These are phyloP conservation scores for Halictus rubicundus DNA, from an alignment of 1,140 invertebrate species.

Conservation along the genomic window DNA sequence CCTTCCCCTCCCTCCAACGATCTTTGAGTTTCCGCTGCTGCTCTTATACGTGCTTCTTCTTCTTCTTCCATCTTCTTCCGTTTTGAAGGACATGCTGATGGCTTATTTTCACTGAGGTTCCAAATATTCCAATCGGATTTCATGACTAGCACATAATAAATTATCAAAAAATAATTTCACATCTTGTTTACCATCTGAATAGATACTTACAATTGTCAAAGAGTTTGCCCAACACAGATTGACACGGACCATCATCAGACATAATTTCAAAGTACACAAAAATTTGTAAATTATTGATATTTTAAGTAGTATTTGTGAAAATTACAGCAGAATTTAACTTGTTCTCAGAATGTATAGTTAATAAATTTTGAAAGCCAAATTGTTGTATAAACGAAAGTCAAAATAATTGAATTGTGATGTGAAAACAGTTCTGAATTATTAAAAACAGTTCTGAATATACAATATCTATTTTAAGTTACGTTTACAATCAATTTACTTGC, in stretches of 20 bases:
- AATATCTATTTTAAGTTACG: too few species aligned
- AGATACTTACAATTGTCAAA: slow-evolving; percentile 27
- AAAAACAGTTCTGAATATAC: too few species aligned
- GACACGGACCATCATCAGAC: slow-evolving; percentile 10
- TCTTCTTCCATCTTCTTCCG: slow-evolving; percentile 23
- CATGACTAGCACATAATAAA: slow-evolving; percentile 37
- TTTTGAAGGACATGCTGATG: slow-evolving; percentile 39
- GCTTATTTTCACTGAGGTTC: neutral
- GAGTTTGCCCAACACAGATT: slow-evolving; percentile 28
- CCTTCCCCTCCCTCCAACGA: too few species aligned
- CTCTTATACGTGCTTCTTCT: neutral
- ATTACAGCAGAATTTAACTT: neutral
- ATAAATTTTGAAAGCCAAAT: neutral
- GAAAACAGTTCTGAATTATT: too few species aligned
- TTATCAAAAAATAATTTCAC: neutral
- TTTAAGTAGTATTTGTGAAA: neutral
- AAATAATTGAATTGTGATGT: too few species aligned
- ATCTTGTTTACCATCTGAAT: neutral
- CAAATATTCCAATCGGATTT: slow-evolving; percentile 12
- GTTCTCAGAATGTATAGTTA: neutral
- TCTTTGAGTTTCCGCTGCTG: neutral
- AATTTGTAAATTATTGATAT: neutral
- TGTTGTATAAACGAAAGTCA: neutral
- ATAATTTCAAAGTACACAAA: slow-evolving; percentile 5
- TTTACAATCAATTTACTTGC: too few species aligned